Conservation (phyloP, 2,113 vertebrate genomes). For the Phyllopteryx taeniolatus region DNA sequence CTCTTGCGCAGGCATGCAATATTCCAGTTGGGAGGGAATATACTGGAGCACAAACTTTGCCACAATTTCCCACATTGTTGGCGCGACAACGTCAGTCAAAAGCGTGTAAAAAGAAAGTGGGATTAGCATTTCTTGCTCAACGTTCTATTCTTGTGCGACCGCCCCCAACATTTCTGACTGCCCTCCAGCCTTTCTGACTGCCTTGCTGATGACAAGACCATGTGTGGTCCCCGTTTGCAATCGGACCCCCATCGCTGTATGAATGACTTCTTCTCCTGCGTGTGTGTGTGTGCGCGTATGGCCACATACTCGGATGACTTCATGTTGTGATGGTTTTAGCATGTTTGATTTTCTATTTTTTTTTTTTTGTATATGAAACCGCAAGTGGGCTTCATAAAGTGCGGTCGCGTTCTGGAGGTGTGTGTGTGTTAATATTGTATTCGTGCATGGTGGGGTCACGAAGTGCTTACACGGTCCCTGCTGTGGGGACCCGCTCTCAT, state of each 20-base stretch:
- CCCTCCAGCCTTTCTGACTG: background rate
- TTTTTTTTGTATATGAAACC: constrained; percentile 15
- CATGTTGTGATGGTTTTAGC: constrained; percentile 50
- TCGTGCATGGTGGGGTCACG: background rate
- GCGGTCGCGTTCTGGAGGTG: background rate
- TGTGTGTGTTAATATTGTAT: background rate
- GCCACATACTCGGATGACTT: constrained; percentile 29
- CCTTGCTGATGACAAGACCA: constrained; percentile 36
- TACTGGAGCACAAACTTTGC: background rate
- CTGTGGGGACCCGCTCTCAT: background rate
- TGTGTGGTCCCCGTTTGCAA: background rate
- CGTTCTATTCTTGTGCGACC: background rate
- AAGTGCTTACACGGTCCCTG: background rate
- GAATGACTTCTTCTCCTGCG: background rate
- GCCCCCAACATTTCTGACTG: too few species aligned
- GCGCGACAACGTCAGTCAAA: background rate
- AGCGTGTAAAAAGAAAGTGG: background rate
- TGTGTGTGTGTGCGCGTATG: constrained; percentile 3
- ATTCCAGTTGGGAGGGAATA: background rate
- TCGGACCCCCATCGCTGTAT: background rate
- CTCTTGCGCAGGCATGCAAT: background rate
- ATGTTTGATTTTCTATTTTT: constrained; percentile 25
- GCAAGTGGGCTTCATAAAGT: constrained; percentile 11
- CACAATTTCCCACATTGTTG: background rate
- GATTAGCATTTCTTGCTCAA: background rate